Percentiles rank a stretch among this genome's conserved stretches.
These are phyloP conservation scores for Plutella xylostella DNA, from an alignment of 2,888 invertebrate genomes.

Conservation along the genomic window DNA sequence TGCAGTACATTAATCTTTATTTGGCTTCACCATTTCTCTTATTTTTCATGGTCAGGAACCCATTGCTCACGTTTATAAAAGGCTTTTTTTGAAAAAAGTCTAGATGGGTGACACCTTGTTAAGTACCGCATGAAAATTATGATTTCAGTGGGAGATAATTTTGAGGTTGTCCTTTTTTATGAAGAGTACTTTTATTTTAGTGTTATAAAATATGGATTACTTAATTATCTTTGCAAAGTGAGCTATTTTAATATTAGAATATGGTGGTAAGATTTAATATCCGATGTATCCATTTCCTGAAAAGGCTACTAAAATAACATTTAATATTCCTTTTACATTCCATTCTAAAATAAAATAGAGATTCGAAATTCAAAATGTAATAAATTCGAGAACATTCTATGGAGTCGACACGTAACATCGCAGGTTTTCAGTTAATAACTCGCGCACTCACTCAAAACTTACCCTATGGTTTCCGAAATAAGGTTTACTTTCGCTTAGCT, in stretches of 20 bases:
- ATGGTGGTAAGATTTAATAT: too few relatives aligned
- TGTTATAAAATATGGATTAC: too few relatives aligned
- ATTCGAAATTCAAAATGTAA: slow-evolving; percentile 2
- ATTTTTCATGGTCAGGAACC: slow-evolving; percentile 28
- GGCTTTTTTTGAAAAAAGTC: too few relatives aligned
- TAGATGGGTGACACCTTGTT: too few relatives aligned
- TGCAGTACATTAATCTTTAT: slow-evolving; percentile 48
- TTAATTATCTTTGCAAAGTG: too few relatives aligned
- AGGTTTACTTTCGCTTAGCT: slow-evolving; percentile 13
- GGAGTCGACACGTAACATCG: slow-evolving; percentile 1
- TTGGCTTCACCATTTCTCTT: slow-evolving; percentile 45
- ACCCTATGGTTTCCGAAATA: slow-evolving; percentile 16
- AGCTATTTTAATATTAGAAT: too few relatives aligned
- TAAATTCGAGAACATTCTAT: slow-evolving; percentile 4
- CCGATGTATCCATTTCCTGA: too few relatives aligned
- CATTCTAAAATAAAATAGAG: slow-evolving; percentile 12
- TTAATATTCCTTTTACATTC: not conserved
- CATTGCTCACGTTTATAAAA: slow-evolving; percentile 6
- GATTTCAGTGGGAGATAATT: too few relatives aligned
- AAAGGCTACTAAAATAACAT: not conserved
- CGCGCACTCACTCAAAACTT: not conserved
- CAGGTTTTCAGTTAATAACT: not conserved
- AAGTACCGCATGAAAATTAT: too few relatives aligned
- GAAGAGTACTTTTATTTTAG: too few relatives aligned
- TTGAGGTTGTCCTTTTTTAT: too few relatives aligned